Evolutionary conservation across 64 coral and sea anemone species (phyloP), one percentile per base, ranked within the genome.

Genomic region (Anthopleura sola): DNA sequence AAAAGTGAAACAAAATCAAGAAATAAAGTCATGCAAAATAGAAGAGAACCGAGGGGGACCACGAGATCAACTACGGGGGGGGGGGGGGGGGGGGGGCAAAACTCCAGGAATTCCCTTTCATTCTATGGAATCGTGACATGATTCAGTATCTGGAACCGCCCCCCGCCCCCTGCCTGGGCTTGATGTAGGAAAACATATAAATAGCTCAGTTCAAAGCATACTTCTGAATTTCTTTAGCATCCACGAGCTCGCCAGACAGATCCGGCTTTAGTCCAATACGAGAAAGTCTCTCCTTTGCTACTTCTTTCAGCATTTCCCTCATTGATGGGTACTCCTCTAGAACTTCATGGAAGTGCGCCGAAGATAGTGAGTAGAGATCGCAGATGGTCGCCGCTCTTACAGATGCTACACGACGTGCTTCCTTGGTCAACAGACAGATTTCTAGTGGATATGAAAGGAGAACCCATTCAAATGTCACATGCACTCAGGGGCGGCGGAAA

Each of bases 361-460:
- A 92, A 1, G 86, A 86, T 10, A 96, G 60, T 20, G 86, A 92
- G 60, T 96, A 96, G 24, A 96, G 57, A 33, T 92, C 90, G 40
- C 94, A 96, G 34, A 78, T 96, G 19, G 90, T 96, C n/a, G 94
- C 94, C 17, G 94, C 94, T 60, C 94, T 64, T 14, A 96, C 90
- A 21, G 94, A 90, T 71, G 94, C 94, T 3, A 96, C 94, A 16
- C 94, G 78, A 26, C 94, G 87, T 0, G 87, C 91, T 69, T 96
- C 90, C 33, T 84, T 89, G 29, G 94, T 96, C 53, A 96, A 85
- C 36, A 96, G 74, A 54, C 94, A 96, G 1, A 96, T 96, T 90
- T 96, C 94, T 96, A 64, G 10, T 36, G 60, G 44, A 16, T 68
- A 49, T 24, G 17, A n/a, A 28, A 60, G 19, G 19, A 60, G 24